Base-by-base conservation (phyloP, 2,888 invertebrate genomes). In the Conus canariensis region DNA sequence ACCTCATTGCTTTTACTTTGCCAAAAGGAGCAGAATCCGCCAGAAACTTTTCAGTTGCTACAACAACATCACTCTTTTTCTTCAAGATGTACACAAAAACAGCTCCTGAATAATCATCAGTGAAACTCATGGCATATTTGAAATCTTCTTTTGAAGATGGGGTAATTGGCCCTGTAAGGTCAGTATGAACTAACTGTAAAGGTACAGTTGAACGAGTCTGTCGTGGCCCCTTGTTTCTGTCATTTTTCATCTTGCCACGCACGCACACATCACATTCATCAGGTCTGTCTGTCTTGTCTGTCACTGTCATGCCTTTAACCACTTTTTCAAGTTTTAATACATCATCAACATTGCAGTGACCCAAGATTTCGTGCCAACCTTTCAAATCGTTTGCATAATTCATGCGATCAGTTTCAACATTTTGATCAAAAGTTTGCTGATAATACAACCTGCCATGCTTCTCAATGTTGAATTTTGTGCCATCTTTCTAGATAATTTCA, bases 81-180 rank as follows among this genome's bases (percentile, higher is more conserved):
- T 90, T 91, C n/a, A 92, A 22, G n/a, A 74, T 4, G 19, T 64
- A 74, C 74, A 74, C 90, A 85, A 80, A 90, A n/a, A 85, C 74
- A 16, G 86, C 30, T 60, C 91, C 91, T n/a, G 91, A 92, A 80
- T 89, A 91, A 82, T 91, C 90, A 89, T 92, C 92, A 14, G 87
- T 88, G 85, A 92, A 92, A 25, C n/a, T 64, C 10, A 91, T 90
- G 14, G 90, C 88, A 80, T 91, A 91, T 22, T 19, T 19, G 70
- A 70, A 91, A 85, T 90, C 92, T 60, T 90, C 92, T n/a, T 80
- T 90, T 45, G 90, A 85, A n/a, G 88, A 58, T 70, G 92, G 90
- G 58, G 56, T 56, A 22, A 83, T 83, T 19, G 59, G 56, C 7
- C 83, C 83, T 19, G 83, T 22, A 22, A 83, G 59, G 56, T 83